Base-by-base conservation (phyloP, 2,888 invertebrate genomes). In the Barypeithes pellucidus region DNA sequence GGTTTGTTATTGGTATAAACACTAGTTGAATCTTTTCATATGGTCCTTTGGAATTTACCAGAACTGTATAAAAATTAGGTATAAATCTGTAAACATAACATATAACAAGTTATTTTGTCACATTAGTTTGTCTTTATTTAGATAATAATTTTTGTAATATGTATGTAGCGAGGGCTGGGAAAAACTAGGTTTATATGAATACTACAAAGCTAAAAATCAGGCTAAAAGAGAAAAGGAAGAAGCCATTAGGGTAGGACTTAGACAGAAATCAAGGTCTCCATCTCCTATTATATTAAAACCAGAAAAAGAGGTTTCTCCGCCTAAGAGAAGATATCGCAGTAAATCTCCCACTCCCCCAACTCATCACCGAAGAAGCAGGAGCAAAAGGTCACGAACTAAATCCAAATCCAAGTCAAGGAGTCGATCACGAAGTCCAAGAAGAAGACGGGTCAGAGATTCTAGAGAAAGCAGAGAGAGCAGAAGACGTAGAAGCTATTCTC, bases 111-210 rank as follows among this genome's bases (percentile, higher is more conserved):
- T 43, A 16, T 43, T 43, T 43, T 39, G 11, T 33, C 39, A 5
- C 5, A 11, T 9, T 36, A n/a, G 18, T 11, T 18, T 60, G 16
- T 60, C 5, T 16, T 74, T 68, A 69, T 39, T 39, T 39, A 12
- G 8, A 66, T 16, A 14, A 5, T 36, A 41, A 33, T 60, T 24
- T 22, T 43, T 62, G 45, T 47, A 62, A 62, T 47, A 36, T 68
- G 47, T 68, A 50, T 45, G 18, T 47, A 94, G 94, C 86, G 98
- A 99, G 86, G 99, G 99, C 33, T 99, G 99, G 99, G 99, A 99
- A 86, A 97, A 97, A 86, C 89, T 98, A 82, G 98, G 97, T 76
- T 89, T 99, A 67, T 98, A 97, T 86, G 99, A 99, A 87, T 99
- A 97, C 87, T 98, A 96, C 87, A 96, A 97, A 87, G 96, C 97